Evolutionary conservation across 2,888 invertebrate species (phyloP).

Genomic region (Idaea dimidiata): DNA sequence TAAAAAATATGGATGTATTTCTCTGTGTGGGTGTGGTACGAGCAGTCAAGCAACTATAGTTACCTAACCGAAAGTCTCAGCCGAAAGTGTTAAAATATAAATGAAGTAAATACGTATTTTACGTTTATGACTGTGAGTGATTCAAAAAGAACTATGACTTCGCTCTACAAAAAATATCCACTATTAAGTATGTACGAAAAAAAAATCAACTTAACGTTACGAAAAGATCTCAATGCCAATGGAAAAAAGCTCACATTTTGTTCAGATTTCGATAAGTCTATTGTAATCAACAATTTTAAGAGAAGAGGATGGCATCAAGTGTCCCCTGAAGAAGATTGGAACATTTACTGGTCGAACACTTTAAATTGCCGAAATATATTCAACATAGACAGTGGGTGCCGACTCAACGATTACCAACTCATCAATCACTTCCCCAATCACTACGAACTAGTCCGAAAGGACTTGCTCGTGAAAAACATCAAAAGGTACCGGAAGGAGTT

Average conservation of each 20-base stretch:
- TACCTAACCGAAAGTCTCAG: neutral
- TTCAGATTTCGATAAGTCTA: constrained; percentile 54
- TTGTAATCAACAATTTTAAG: constrained; percentile 47
- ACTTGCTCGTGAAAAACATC: constrained; percentile 96
- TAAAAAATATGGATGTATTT: neutral
- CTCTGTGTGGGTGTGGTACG: neutral
- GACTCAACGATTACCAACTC: constrained; percentile 89
- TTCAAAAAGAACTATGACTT: neutral
- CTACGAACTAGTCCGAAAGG: constrained; percentile 96
- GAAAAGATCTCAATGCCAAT: constrained; percentile 67
- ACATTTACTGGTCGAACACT: constrained; percentile 96
- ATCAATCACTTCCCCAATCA: constrained; percentile 98
- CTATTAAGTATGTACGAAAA: constrained; percentile 49
- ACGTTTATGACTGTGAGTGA: neutral
- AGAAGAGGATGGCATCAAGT: constrained; percentile 86
- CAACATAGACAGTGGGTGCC: constrained; percentile 59
- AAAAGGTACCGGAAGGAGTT: constrained; percentile 95
- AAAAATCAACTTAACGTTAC: constrained; percentile 28
- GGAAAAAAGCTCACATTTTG: constrained; percentile 78
- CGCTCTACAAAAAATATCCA: constrained; percentile 84
- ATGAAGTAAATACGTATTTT: neutral
- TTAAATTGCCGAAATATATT: constrained; percentile 93
- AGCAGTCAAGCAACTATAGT: neutral
- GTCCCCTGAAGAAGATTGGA: constrained; percentile 94
- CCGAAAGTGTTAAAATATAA: neutral